A percentile compares a stretch with the other conserved stretches of the same genome.
Conservation (phyloP, 2,113 vertebrate genomes). For the Gasterosteus aculeatus region DNA sequence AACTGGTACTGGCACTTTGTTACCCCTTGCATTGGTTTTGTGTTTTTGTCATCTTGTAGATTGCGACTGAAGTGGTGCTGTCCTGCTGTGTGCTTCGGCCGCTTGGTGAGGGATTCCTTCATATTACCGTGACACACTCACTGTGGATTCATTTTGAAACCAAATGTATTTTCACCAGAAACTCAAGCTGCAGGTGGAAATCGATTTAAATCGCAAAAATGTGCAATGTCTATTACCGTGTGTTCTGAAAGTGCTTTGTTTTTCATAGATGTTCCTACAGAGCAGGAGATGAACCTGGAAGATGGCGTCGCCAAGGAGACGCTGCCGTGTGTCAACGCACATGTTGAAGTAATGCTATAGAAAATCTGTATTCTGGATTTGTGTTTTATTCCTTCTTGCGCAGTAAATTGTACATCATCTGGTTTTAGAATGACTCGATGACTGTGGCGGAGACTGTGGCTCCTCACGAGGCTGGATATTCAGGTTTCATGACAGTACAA, state of each 20-base stretch:
- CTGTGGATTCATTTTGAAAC: background rate
- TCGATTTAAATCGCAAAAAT: background rate
- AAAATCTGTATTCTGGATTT: background rate
- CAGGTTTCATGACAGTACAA: constrained; percentile 35
- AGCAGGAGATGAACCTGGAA: background rate
- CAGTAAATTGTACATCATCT: background rate
- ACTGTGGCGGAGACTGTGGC: background rate
- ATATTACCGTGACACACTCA: background rate
- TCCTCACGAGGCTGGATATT: background rate
- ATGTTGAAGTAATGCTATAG: constrained; percentile 26
- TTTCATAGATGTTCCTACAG: constrained; percentile 13
- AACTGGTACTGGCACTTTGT: constrained; percentile 25
- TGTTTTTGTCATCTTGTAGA: constrained; percentile 5
- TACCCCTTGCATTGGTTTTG: background rate
- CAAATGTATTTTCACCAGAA: background rate
- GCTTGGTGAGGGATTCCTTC: constrained; percentile 45
- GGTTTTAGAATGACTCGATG: constrained; percentile 32
- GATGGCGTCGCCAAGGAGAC: constrained; percentile 7
- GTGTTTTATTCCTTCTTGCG: background rate
- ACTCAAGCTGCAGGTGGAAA: background rate
- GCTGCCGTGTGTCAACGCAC: background rate
- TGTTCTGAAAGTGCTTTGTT: background rate
- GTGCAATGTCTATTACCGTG: background rate
- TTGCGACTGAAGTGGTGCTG: background rate
- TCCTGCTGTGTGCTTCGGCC: background rate